These are phyloP conservation scores for Nothoprocta pentlandii DNA, from an alignment of 2,113 vertebrate species.

Conservation along the genomic window DNA sequence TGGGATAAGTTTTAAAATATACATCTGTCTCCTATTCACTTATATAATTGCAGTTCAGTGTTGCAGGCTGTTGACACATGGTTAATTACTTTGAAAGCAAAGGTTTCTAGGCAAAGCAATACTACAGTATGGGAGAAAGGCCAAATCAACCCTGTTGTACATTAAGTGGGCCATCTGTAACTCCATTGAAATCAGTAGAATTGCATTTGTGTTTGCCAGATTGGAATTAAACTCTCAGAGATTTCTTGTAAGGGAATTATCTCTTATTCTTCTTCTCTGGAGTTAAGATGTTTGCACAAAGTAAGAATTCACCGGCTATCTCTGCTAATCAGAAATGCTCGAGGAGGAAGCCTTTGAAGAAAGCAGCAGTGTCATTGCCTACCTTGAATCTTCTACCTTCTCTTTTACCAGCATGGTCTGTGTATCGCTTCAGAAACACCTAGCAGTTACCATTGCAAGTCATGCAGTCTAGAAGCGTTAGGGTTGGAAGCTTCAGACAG, in stretches of 20 bases:
- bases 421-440: background rate
- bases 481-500: background rate
- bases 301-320: background rate
- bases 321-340: background rate
- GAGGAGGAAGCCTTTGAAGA: background rate
- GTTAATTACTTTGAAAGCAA: conserved; percentile 20
- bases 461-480: background rate
- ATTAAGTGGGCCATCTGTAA: background rate
- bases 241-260: background rate
- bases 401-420: background rate
- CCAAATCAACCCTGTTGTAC: background rate
- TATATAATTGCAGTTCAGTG: background rate
- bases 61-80: background rate
- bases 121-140: background rate
- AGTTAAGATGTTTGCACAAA: background rate
- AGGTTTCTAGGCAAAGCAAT: background rate
- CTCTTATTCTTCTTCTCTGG: background rate
- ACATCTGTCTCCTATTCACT: background rate
- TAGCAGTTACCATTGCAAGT: background rate
- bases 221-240: background rate
- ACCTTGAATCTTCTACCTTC: background rate
- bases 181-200: background rate
- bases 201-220: conserved; percentile 13
- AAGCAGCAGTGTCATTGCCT: background rate
- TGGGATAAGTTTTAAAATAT: background rate